Evolutionary conservation across 2,888 invertebrate genomes (phyloP).

Genomic region (Cheilosia urbana): DNA sequence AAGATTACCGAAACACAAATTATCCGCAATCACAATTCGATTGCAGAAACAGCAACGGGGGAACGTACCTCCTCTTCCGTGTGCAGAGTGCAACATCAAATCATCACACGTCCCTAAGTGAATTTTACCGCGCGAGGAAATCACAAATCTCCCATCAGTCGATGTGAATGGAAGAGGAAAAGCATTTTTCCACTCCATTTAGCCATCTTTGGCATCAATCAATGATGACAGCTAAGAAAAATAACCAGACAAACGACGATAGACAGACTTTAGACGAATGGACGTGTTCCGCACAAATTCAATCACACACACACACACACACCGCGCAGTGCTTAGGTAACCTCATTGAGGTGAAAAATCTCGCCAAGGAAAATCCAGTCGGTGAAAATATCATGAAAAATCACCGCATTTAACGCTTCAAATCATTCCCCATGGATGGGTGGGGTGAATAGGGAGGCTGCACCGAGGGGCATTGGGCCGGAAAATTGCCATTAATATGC

Average conservation of each 20-base stretch:
- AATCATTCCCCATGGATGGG: conserved; percentile 27
- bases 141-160: conserved; percentile 31
- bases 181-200: conserved; percentile 72
- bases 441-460: conserved; percentile 8
- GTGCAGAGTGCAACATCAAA: conserved; percentile 10
- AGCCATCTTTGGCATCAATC: conserved; percentile 73
- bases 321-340: conserved; percentile 26
- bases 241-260: conserved; percentile 68
- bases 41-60: conserved; percentile 26
- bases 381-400: conserved; percentile 63
- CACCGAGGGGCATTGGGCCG: conserved; percentile 25
- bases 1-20: conserved; percentile 37
- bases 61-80: not conserved
- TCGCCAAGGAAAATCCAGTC: conserved; percentile 23
- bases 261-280: conserved; percentile 46
- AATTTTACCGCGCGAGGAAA: conserved; percentile 34
- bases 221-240: conserved; percentile 70
- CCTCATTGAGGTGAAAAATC: conserved; percentile 49
- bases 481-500: conserved; percentile 74
- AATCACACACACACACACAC: not conserved
- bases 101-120: conserved; percentile 11
- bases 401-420: conserved; percentile 70
- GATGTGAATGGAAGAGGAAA: conserved; percentile 34
- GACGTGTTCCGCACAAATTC: not conserved
- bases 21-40: conserved; percentile 32